A percentile compares a stretch with the other conserved stretches of the same genome.
These are phyloP conservation scores for Nyctalus aviator DNA, from an alignment of 2,797 vertebrate species.

Conservation along the genomic window DNA sequence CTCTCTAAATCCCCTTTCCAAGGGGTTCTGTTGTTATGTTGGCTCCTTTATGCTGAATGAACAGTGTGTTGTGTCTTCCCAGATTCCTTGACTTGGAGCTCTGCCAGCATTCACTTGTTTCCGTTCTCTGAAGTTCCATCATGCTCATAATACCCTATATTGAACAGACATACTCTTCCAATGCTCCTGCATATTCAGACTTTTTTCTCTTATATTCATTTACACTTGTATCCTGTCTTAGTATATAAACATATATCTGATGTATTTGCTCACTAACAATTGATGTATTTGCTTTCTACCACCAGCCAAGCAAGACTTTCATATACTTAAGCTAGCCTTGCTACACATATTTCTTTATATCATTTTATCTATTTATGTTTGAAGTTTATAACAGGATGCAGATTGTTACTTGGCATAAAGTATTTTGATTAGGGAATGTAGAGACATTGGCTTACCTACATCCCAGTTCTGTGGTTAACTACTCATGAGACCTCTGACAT, in stretches of 20 bases:
- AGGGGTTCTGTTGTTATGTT: background rate
- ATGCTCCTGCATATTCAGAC: background rate
- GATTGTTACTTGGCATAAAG: background rate
- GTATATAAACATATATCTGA: background rate
- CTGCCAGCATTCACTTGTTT: background rate
- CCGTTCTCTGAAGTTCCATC: background rate
- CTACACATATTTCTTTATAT: background rate
- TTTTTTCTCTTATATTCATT: background rate
- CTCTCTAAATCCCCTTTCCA: background rate
- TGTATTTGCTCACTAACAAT: background rate
- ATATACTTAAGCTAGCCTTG: background rate
- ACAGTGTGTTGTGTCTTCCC: background rate
- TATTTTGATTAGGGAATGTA: background rate
- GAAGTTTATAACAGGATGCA: background rate
- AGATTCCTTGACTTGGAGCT: background rate
- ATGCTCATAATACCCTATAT: background rate
- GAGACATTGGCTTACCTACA: background rate
- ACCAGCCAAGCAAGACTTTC: background rate
- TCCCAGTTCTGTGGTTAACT: background rate
- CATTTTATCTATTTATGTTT: background rate
- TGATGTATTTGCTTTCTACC: background rate
- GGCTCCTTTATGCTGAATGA: background rate
- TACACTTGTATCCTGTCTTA: background rate
- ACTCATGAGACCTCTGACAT: background rate
- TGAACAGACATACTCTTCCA: background rate